Evolutionary conservation across 2,888 invertebrate genomes (phyloP), one percentile per base, ranked within the genome.

Genomic region (Matsumyia berberina): DNA sequence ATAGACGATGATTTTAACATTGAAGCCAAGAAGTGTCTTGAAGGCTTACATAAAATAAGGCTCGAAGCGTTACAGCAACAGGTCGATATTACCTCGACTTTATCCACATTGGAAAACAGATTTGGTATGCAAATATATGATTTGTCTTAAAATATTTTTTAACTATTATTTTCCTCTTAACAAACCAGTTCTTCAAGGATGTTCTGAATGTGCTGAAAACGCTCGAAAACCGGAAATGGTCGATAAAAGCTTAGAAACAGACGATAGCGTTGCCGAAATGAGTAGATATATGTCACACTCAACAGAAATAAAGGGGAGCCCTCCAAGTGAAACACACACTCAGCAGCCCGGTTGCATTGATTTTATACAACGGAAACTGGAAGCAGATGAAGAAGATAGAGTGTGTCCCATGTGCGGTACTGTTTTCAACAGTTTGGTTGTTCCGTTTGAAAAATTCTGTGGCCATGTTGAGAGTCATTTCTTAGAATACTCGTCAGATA

Each of bases 401-500:
- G 94, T 95, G 64, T 96, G 96, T 88, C 96, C 96, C 0, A 93
- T 96, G 92, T 96, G 96, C 91, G 95, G 94, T 8, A 93, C 93
- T 89, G 92, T 92, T 86, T 96, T 94, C 89, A 92, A 92, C 51
- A 93, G 93, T 89, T 92, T 93, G 70, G 89, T 93, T 9, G 89
- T 93, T 9, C 89, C 92, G 19, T 96, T 96, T 90, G 91, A 93
- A 29, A 93, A 93, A 55, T 96, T 96, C 89, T 94, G 95, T 86
- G 92, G 94, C 76, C 96, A 97, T 91, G 96, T 97, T 31, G 94
- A 96, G 90, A 94, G 93, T 88, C 96, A 96, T 92, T 96, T 96
- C 90, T 91, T 93, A 87, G 94, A 94, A 37, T 91, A 90, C 1
- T 31, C 67, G 93, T 94, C 70, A 7, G 94, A 94, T 88, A 79